Conservation (phyloP, 2,888 invertebrate species). For the Morinoia aosen region DNA sequence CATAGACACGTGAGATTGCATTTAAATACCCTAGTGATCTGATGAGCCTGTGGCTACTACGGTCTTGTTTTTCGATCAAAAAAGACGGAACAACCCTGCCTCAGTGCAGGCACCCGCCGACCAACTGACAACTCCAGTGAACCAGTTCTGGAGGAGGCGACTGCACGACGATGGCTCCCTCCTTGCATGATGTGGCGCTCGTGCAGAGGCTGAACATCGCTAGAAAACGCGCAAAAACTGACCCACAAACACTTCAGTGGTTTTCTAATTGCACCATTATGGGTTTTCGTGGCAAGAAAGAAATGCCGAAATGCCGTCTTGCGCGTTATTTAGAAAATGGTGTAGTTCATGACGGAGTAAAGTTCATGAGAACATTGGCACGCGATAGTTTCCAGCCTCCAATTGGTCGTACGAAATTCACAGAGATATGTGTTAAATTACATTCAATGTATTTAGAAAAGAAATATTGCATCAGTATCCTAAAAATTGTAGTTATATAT, state of each 20-base stretch:
- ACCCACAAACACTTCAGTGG: slow-evolving; percentile 3
- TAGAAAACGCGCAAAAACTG: not conserved
- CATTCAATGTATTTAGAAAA: not conserved
- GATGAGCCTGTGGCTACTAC: not conserved
- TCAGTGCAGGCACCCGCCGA: not conserved
- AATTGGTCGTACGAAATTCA: not conserved
- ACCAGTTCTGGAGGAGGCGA: not conserved
- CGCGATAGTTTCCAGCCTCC: not conserved
- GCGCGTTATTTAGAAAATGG: no score
- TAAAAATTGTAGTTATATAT: not conserved
- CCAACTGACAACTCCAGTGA: not conserved
- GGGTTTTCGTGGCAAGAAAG: not conserved
- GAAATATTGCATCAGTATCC: not conserved
- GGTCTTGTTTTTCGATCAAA: not conserved
- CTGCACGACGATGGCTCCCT: not conserved
- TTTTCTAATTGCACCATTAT: not conserved
- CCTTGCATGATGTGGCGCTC: not conserved
- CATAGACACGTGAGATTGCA: not conserved
- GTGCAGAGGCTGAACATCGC: not conserved
- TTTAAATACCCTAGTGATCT: not conserved
- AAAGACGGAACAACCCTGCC: not conserved
- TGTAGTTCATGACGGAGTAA: not conserved
- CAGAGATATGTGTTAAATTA: not conserved
- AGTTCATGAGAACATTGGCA: not conserved
- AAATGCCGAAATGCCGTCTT: no score